phyloP scores from a whole-genome alignment of 1,140 invertebrate species.

The Heliothis subflexa region DNA sequence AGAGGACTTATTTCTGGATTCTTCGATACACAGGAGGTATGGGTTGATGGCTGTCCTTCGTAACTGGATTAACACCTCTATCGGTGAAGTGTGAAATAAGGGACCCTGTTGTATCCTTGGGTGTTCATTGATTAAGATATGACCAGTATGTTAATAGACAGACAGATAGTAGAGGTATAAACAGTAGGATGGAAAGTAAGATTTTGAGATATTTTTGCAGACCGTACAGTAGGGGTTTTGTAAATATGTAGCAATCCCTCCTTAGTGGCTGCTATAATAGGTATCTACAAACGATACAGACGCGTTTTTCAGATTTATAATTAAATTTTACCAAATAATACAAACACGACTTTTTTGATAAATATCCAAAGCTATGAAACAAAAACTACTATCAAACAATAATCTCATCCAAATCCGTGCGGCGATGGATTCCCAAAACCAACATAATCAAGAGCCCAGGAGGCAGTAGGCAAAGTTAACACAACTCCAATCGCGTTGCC shows the following conservation, averaged over 20 bases:
- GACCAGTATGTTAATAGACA: too few relatives aligned
- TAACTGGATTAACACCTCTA: neutral
- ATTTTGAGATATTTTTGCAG: too few relatives aligned
- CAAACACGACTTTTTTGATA: too few relatives aligned
- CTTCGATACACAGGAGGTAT: neutral
- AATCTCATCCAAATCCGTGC: neutral
- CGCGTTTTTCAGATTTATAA: too few relatives aligned
- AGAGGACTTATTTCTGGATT: neutral
- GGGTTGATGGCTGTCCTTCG: neutral
- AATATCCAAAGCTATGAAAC: neutral
- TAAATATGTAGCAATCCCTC: too few relatives aligned
- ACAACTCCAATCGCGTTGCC: slow-evolving; percentile 36
- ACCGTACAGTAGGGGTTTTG: too few relatives aligned
- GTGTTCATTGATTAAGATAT: neutral
- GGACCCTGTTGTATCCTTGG: neutral
- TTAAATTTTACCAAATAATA: too few relatives aligned
- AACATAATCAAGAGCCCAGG: slow-evolving; percentile 35
- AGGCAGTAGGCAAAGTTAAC: slow-evolving; percentile 37
- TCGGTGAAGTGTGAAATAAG: slow-evolving; percentile 4
- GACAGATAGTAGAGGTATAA: too few relatives aligned
- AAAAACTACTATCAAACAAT: neutral
- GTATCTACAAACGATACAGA: too few relatives aligned
- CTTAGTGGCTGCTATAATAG: too few relatives aligned
- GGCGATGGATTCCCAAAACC: slow-evolving; percentile 21
- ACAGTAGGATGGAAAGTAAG: too few relatives aligned